Conservation (phyloP, 2,888 invertebrate species). For the Lepas anatifera region DNA sequence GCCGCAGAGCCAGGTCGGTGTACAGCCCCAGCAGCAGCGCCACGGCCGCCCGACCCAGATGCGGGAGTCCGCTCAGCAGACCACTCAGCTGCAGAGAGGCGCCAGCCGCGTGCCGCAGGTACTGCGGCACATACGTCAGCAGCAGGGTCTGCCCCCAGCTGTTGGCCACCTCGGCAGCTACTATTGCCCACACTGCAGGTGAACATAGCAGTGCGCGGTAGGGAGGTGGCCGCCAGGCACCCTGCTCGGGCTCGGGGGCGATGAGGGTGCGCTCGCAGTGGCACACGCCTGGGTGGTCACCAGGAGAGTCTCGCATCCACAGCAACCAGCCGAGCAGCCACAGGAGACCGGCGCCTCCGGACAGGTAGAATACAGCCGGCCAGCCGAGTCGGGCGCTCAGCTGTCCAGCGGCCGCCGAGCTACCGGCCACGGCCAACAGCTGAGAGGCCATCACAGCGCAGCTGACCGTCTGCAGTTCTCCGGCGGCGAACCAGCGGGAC, state of each 20-base stretch:
- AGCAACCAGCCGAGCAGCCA: background rate
- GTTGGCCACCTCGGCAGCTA: background rate
- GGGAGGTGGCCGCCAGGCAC: background rate
- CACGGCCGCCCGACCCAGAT: background rate
- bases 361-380: background rate
- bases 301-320: background rate
- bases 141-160: conserved; percentile 6
- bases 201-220: background rate
- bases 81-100: background rate
- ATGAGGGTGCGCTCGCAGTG: background rate
- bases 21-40: background rate
- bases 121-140: background rate
- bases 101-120: background rate
- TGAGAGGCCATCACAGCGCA: background rate
- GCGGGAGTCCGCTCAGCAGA: background rate
- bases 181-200: background rate
- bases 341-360: background rate
- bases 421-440: background rate
- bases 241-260: background rate
- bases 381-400: background rate
- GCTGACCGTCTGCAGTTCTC: background rate
- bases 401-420: background rate
- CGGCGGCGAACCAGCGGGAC: conserved; percentile 1
- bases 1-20: background rate
- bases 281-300: background rate